Base-by-base conservation (phyloP, 1,140 invertebrate genomes). In the Araneus ventricosus region DNA sequence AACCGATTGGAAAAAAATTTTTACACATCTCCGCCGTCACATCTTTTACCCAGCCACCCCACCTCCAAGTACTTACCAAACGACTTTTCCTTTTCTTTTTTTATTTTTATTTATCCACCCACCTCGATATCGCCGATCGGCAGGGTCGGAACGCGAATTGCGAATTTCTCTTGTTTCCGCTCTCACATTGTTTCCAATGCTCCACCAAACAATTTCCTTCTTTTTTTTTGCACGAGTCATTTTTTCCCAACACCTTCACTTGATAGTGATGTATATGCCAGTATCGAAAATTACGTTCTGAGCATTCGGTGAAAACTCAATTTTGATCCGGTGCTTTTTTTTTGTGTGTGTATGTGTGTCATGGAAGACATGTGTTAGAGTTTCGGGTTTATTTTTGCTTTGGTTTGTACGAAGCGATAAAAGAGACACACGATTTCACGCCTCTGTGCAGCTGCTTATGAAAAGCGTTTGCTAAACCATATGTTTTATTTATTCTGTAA, bases 1-100 rank as follows among this genome's bases (percentile, higher is more conserved):
- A 52, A 52, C 80, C 80, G 45, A 84, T 84, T 34, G 41, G 80
- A 45, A 17, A 52, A 52, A 41, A 52, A 84, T 34, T 75, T 75
- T 37, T 75, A 34, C 34, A 30, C 70, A 75, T 37, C 70, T 22
- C 30, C 30, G 2, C 10, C 30, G 30, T 75, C 30, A 63, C 59
- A 63, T 63, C 59, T 63, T 63, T 63, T 63, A 63, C 59, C 24
- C 45, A 1, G n/a, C 45, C 45, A 14, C 45, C n/a, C 59, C 59
- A 63, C 34, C 30, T 34, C 4, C 37, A 34, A 34, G 70, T 75
- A 75, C 30, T 37, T 75, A 75, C 70, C 70, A 75, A 75, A 75
- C 8, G 22, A n/a, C 22, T 24, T 63, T 63, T 63, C 14, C 14
- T 2, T 24, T 7, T 63, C 6, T 27, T 27, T n/a, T 67, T 67